These are phyloP conservation scores for Amphipoea oculea DNA, from an alignment of 2,888 invertebrate species.

Conservation along the genomic window DNA sequence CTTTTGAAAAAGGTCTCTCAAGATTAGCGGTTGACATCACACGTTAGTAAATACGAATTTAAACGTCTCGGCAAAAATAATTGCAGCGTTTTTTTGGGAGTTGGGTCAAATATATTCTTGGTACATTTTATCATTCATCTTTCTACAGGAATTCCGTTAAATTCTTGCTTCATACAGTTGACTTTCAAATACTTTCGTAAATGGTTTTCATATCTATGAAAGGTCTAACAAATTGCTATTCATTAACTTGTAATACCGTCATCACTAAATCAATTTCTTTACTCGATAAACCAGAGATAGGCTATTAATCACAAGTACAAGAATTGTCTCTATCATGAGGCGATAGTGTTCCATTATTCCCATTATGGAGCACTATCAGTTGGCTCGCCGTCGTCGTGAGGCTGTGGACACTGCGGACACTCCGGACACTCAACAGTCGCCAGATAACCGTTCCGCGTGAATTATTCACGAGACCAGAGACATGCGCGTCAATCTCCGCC, in stretches of 20 bases:
- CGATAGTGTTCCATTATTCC: slow-evolving; percentile 66
- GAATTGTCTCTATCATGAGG: slow-evolving; percentile 61
- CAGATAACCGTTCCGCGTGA: slow-evolving; percentile 69
- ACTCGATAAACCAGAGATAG: slow-evolving; percentile 45
- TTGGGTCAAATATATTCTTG: not conserved
- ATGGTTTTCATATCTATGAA: slow-evolving; percentile 43
- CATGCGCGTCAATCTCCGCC: slow-evolving; percentile 68
- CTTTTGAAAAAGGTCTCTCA: slow-evolving; percentile 63
- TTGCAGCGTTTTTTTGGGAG: slow-evolving; percentile 6
- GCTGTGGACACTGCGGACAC: slow-evolving; percentile 51
- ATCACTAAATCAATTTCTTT: slow-evolving; percentile 52
- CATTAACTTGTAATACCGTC: slow-evolving; percentile 49
- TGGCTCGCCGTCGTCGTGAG: slow-evolving; percentile 37
- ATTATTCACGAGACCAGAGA: slow-evolving; percentile 71
- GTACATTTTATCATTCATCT: not conserved
- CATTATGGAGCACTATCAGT: slow-evolving; percentile 56
- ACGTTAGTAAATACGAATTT: slow-evolving; percentile 36
- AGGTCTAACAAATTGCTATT: slow-evolving; percentile 46
- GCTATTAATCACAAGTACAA: slow-evolving; percentile 61
- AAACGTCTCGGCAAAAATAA: slow-evolving; percentile 13
- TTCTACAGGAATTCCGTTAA: not conserved
- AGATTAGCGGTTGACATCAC: slow-evolving; percentile 63
- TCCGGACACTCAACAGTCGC: slow-evolving; percentile 56
- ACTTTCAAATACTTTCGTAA: slow-evolving; percentile 32
- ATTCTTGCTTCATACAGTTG: not conserved